Evolutionary conservation across 2,888 invertebrate genomes (phyloP).

Genomic region (Tenthredo notha): DNA sequence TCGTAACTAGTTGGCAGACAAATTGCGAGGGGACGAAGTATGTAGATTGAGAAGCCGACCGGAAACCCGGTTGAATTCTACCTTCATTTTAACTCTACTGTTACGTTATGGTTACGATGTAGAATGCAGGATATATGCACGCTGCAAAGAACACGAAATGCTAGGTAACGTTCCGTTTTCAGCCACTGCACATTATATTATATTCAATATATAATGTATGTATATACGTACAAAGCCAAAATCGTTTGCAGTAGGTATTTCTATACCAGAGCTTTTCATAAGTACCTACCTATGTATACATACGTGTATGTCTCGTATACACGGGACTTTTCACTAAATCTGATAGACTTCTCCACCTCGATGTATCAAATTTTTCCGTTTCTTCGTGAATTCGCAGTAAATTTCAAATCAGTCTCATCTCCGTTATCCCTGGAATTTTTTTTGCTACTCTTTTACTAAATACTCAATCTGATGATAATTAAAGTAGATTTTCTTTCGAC

Average conservation of each 20-base stretch:
- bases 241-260: slow-evolving; percentile 36
- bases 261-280: neutral
- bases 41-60: slow-evolving; percentile 17
- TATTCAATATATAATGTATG: neutral
- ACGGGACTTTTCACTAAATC: neutral
- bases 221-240: neutral
- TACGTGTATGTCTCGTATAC: neutral
- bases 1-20: slow-evolving; percentile 2
- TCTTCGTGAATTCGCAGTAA: neutral
- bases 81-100: neutral
- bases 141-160: slow-evolving; percentile 18
- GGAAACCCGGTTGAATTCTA: slow-evolving; percentile 33
- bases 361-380: neutral
- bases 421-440: neutral
- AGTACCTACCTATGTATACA: neutral
- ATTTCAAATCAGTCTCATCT: neutral
- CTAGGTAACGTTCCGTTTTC: slow-evolving; percentile 29
- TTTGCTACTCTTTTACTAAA: neutral
- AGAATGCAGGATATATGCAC: slow-evolving; percentile 6
- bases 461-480: neutral
- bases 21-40: neutral
- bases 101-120: slow-evolving; percentile 24
- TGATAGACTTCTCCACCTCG: neutral
- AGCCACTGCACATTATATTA: slow-evolving; percentile 29
- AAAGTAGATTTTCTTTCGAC: neutral